A percentile compares a stretch with the other conserved stretches of the same genome.
Conservation (phyloP, 2,888 invertebrate genomes). For the Xestia sexstrigata region DNA sequence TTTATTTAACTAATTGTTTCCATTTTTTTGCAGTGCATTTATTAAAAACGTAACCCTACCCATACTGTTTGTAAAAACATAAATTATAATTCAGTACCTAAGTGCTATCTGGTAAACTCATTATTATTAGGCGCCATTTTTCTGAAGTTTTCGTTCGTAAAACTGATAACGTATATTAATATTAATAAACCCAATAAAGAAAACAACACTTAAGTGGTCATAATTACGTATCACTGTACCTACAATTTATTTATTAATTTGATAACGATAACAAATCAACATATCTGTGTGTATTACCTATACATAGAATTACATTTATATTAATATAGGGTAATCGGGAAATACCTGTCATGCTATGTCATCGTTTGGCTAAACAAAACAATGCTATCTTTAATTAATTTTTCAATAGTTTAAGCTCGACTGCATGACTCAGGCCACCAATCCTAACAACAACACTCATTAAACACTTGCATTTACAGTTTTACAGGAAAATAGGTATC, state of each 20-base stretch:
- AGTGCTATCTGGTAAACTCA: not conserved
- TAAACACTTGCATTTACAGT: slow-evolving; percentile 20
- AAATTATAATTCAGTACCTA: not conserved
- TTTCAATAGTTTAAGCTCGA: slow-evolving; percentile 12
- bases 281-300: slow-evolving; percentile 7
- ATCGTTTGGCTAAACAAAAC: slow-evolving; percentile 40
- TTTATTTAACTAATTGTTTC: slow-evolving; percentile 53
- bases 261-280: slow-evolving; percentile 36
- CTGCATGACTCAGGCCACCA: slow-evolving; percentile 6
- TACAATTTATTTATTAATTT: slow-evolving; percentile 19
- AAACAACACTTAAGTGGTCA: slow-evolving; percentile 8
- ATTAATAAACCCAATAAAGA: slow-evolving; percentile 12
- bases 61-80: not conserved
- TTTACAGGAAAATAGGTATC: not conserved
- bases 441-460: slow-evolving; percentile 6
- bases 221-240: slow-evolving; percentile 23
- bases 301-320: slow-evolving; percentile 1
- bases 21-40: slow-evolving; percentile 1
- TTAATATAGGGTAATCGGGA: slow-evolving; percentile 15
- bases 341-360: slow-evolving; percentile 17
- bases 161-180: slow-evolving; percentile 18
- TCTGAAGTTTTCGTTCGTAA: slow-evolving; percentile 3
- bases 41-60: not conserved
- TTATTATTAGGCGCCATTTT: not conserved
- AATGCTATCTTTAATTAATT: slow-evolving; percentile 31